Evolutionary conservation across 2,113 vertebrate species (phyloP), one percentile per base, ranked within the genome.

Genomic region (Chloropsis cyanopogon): DNA sequence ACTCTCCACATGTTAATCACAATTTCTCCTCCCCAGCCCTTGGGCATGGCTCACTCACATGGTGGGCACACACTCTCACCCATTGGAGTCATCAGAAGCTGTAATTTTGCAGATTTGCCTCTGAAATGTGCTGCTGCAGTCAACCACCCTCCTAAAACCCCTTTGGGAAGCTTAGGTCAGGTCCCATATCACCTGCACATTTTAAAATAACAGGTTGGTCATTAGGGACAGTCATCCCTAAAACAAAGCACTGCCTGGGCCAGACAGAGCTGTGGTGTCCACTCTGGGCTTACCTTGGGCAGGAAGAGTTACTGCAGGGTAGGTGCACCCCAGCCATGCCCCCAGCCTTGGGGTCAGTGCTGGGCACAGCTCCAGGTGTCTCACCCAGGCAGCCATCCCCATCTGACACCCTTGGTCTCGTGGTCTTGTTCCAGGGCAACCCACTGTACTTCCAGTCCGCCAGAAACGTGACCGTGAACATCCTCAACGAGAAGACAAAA

Each of bases 361-460:
- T 60, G 33, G 8, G n/a, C 46, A 61, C 71, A 71, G 26, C 50
- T 53, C 18, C 65, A 26, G 25, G 35, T 39, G 77, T 26, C 41
- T 66, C 50, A 22, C 2, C 46, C 28, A 44, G 37, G 20, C 33
- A 79, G 80, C 57, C n/a, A 2, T 37, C 56, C 65, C 66, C 24
- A 4, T 80, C 94, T 98, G 81, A 98, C 12, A 2, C 23, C 35
- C 86, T 71, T 86, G 90, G 31, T 98, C 61, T 96, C 19, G 0
- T 96, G 85, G 47, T 97, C 82, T 97, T 72, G 1, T 98, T 97
- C 14, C 97, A 99, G 99, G 99, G 99, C 94, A 99, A 98, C 64
- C 98, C 99, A 8, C 97, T 99, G 82, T 99, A 99, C 97, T 98
- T 99, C 98, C 99, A 99, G 97, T 99, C 99, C 31, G 99, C 99